phyloP scores from a whole-genome alignment of 2,113 vertebrate genomes.

The Epinephelus moara region DNA sequence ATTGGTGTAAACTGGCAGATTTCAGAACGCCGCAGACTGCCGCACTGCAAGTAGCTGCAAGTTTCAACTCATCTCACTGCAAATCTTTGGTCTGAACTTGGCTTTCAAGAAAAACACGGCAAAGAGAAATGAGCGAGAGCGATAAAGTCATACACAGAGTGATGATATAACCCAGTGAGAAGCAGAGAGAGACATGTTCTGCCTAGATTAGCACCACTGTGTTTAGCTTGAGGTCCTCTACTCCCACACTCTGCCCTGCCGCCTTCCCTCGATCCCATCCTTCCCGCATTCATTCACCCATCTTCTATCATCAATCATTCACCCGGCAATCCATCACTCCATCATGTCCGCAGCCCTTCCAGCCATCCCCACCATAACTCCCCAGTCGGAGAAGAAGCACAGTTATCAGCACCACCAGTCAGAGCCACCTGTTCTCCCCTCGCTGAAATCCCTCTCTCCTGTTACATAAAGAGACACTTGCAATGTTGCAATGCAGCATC shows the following conservation, averaged over 20 bases:
- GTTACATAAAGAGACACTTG: conserved; percentile 77
- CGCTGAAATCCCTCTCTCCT: conserved; percentile 50
- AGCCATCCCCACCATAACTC: conserved; percentile 2
- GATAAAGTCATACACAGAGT: conserved; percentile 25
- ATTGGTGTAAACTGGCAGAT: too few relatives aligned
- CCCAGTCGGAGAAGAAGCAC: conserved; percentile 18
- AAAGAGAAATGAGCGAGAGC: conserved; percentile 3
- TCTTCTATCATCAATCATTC: conserved; percentile 51
- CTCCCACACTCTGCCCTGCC: conserved; percentile 56
- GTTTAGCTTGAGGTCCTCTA: conserved; percentile 58
- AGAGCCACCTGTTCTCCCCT: conserved; percentile 57
- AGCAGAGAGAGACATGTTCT: conserved; percentile 48
- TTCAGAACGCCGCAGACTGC: too few relatives aligned
- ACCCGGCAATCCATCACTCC: conserved; percentile 29
- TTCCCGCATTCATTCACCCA: conserved; percentile 35
- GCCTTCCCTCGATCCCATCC: conserved; percentile 24
- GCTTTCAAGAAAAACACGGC: conserved; percentile 3
- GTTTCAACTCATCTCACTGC: too few relatives aligned
- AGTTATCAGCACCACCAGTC: conserved; percentile 28
- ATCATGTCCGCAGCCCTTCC: conserved; percentile 17
- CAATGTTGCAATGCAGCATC: conserved; percentile 76
- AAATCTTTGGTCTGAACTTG: too few relatives aligned
- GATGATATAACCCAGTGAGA: conserved; percentile 62
- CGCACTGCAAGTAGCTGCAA: too few relatives aligned
- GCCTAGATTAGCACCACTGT: conserved; percentile 55